Percentiles rank a stretch among this genome's conserved stretches.
These are phyloP conservation scores for Xestoiulus laeticollis DNA, from an alignment of 2,888 invertebrate species.

Conservation along the genomic window DNA sequence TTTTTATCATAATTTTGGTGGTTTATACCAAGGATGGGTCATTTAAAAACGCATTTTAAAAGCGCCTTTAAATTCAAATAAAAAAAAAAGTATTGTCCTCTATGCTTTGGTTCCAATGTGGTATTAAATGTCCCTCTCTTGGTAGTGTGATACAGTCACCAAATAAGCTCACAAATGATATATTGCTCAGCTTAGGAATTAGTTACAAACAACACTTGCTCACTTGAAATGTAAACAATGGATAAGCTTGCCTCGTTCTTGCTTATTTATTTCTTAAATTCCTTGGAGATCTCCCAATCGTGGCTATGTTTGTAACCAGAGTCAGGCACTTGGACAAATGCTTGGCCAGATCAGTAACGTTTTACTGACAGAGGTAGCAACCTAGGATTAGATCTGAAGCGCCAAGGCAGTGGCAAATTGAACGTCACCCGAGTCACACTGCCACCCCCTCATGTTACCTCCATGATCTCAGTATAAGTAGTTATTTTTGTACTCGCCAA, in stretches of 20 bases:
- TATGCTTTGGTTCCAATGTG: too few species aligned
- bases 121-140: too few species aligned
- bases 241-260: background rate
- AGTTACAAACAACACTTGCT: background rate
- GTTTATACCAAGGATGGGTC: too few species aligned
- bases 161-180: background rate
- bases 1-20: too few species aligned
- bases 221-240: background rate
- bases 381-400: background rate
- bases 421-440: background rate
- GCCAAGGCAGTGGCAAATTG: background rate
- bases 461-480: slow-evolving; percentile 17
- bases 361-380: background rate
- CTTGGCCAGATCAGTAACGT: background rate
- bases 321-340: background rate
- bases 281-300: background rate
- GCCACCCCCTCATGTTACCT: slow-evolving; percentile 36
- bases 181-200: background rate
- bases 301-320: background rate
- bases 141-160: background rate
- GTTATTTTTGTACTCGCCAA: slow-evolving; percentile 19
- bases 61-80: too few species aligned
- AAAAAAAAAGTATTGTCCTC: too few species aligned
- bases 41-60: too few species aligned
- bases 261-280: background rate